Evolutionary conservation across 2,797 vertebrate species (phyloP).

Genomic region (Rallus crepitans): DNA sequence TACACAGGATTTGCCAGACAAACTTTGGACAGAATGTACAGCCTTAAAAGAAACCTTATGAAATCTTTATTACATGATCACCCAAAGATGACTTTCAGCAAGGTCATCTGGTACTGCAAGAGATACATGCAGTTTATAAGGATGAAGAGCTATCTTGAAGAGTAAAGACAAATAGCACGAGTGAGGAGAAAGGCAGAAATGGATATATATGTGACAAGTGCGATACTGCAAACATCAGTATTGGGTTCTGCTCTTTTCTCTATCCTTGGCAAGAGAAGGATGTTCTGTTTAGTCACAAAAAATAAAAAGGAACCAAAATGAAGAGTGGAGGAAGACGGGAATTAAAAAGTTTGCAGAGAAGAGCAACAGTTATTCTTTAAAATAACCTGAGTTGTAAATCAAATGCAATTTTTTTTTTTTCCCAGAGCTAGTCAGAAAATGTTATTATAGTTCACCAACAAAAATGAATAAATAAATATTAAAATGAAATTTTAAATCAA

Average conservation of each 20-base stretch:
- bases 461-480: neutral
- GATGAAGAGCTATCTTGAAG: slow-evolving; percentile 33
- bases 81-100: slow-evolving; percentile 50
- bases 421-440: neutral
- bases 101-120: slow-evolving; percentile 24
- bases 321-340: neutral
- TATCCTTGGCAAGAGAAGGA: neutral
- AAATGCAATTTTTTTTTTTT: neutral
- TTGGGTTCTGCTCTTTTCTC: neutral
- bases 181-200: neutral
- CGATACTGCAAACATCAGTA: neutral
- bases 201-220: slow-evolving; percentile 18
- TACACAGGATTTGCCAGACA: slow-evolving; percentile 36
- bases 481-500: neutral
- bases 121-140: neutral
- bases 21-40: slow-evolving; percentile 51
- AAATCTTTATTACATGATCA: slow-evolving; percentile 10
- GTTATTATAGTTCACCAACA: neutral
- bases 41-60: neutral
- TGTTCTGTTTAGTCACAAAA: neutral
- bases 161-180: slow-evolving; percentile 65
- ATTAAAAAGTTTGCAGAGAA: neutral
- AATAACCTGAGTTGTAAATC: neutral
- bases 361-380: neutral
- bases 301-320: slow-evolving; percentile 1